Base-by-base conservation (phyloP, 1,140 invertebrate species). In the Cotesia vestalis region DNA sequence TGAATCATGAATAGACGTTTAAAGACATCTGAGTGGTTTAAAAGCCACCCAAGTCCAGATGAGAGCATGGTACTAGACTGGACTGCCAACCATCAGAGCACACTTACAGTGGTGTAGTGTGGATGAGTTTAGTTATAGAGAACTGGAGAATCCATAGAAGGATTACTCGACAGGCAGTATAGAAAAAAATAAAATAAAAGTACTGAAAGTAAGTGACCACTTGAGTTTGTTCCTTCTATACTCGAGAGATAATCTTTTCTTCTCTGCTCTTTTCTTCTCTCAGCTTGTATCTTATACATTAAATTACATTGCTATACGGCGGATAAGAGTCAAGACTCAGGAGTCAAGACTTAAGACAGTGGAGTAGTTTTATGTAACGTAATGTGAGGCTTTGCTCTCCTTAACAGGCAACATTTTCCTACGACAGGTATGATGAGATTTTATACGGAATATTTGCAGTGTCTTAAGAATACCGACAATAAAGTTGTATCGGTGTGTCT, bases 321-420 rank as follows among this genome's bases (percentile, higher is more conserved):
- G 27, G 27, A 27, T 27, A 27, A 27, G 27, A 27, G 27, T 27
- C 27, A 27, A 27, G 27, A 46, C 11, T 9, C 40, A 46, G 6
- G 6, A 46, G 40, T 46, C 40, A 9, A 9, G 53, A 57, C 3
- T 57, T 14, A 12, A 57, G 53, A 57, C 12, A 14, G 14, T 46
- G 11, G 40, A 46, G 40, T 46, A 46, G 40, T 46, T 46, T 46
- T 2, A 46, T 6, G 40, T 11, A 46, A 46, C 11, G 40, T 46
- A 46, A 46, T 46, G 40, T 46, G 6, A 46, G 40, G 40, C 11
- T 9, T 6, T 53, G 38, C 62, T 62, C 60, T 20, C 52, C 70
- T 66, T 68, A 59, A 72, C 71, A 20, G 63, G 71, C 60, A 67
- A 67, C 14, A 46, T 59, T 68, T 72, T 72, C 59, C 66, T 53